Evolutionary conservation across 2,797 vertebrate genomes (phyloP).

Genomic region (Anisognathus igniventris): DNA sequence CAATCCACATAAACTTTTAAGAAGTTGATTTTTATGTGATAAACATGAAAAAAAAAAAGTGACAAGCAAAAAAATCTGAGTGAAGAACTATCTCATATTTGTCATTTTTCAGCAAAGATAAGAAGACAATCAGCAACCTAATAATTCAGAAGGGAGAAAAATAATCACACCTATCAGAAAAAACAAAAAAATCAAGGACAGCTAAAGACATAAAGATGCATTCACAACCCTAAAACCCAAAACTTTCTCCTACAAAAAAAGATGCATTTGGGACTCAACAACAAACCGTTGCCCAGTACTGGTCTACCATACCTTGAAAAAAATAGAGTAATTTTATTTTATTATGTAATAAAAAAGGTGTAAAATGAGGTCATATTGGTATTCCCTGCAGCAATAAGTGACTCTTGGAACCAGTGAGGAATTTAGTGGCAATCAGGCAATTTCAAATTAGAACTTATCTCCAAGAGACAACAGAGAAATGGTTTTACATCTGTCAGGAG

Average conservation of each 20-base stretch:
- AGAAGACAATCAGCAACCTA: not conserved
- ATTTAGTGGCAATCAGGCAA: not conserved
- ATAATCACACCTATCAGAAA: not conserved
- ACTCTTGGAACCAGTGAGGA: not conserved
- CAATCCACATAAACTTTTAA: not conserved
- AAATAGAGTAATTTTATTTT: rapidly evolving
- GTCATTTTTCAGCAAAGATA: not conserved
- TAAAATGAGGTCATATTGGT: not conserved
- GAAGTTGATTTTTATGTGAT: not conserved
- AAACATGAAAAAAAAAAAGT: not conserved
- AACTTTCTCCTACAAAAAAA: not conserved
- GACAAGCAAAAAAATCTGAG: not conserved
- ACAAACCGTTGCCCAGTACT: rapidly evolving
- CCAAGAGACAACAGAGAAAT: not conserved
- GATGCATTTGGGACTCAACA: not conserved
- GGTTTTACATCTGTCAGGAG: not conserved
- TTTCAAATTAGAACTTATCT: not conserved
- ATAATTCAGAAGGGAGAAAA: not conserved
- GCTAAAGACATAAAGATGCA: rapidly evolving
- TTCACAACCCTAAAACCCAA: not conserved
- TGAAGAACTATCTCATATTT: not conserved
- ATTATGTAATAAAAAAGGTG: not conserved
- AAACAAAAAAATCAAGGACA: not conserved
- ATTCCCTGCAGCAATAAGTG: not conserved
- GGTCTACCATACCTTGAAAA: not conserved